Evolutionary conservation across 30 jellyfish, hydroid and myxozoan species (phyloP), one percentile per base, ranked within the genome.

Genomic region (Turritopsis dohrnii): DNA sequence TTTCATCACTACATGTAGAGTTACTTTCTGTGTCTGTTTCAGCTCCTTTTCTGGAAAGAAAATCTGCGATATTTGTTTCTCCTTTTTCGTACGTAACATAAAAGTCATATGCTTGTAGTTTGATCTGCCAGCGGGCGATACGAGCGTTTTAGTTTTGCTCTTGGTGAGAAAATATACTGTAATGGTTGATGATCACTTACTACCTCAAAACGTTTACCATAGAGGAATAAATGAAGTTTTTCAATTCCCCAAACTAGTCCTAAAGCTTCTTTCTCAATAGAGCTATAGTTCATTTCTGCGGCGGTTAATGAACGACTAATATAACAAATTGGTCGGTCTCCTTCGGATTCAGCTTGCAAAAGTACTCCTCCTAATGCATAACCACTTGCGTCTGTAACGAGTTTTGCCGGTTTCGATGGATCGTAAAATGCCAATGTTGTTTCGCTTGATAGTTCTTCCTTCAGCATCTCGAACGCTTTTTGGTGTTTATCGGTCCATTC

Each of bases 181-280:
- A 60, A 60, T 18, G 77, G 83, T 7, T 75, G 52, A n/a, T 31
- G 69, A 18, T 80, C 84, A n/a, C 52, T 0, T 18, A 80, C 29
- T 8, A 80, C 87, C 21, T 80, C 23, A 65, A 80, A 80, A 25
- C 16, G 21, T 0, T 22, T 22, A 0, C 53, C 60, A 65, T 80
- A 80, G 16, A 41, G 53, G 65, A n/a, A 80, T 26, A 80, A 17
- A 80, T 80, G 80, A 18, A 54, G 26, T 66, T 80, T 80, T 25
- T 65, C 79, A n/a, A 80, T 16, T 9, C 75, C 79, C 54, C 79
- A 65, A 3, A 80, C 87, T 26, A 80, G 25, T 21, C 52, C 87
- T 18, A 80, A 84, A 19, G 87, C 87, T 31, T 80, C 87, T 53
- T 80, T 80, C 30, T 80, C 87, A 16, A 54, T 80, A 17, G 53